Evolutionary conservation across 2,797 vertebrate genomes (phyloP).

Genomic region (Kryptopterus vitreolus): DNA sequence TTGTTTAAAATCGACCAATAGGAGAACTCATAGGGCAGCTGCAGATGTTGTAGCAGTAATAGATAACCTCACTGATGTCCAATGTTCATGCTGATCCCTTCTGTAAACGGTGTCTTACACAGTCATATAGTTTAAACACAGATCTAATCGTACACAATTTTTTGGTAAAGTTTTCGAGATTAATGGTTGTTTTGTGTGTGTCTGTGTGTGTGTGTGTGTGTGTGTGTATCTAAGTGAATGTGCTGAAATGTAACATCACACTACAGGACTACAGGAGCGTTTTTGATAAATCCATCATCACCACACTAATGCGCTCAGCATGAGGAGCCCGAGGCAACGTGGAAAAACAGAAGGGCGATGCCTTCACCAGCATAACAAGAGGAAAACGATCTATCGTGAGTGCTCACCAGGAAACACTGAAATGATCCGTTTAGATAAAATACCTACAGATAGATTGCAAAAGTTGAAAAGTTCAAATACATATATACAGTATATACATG

Average conservation of each 20-base stretch:
- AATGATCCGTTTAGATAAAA: background rate
- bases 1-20: background rate
- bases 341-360: background rate
- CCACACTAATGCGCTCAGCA: conserved; percentile 27
- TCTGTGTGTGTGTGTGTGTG: background rate
- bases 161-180: conserved; percentile 7
- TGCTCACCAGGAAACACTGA: background rate
- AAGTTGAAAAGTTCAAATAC: background rate
- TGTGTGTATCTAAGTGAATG: background rate
- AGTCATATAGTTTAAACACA: background rate
- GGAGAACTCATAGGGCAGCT: background rate
- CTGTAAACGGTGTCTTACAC: too few species aligned
- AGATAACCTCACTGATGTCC: background rate
- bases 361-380: conserved; percentile 14
- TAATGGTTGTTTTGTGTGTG: background rate
- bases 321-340: background rate
- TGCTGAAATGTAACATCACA: conserved; percentile 9
- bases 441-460: background rate
- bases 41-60: background rate
- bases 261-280: conserved; percentile 38
- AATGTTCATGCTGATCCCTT: background rate
- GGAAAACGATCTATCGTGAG: background rate
- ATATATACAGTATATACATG: too few species aligned
- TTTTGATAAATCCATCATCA: conserved; percentile 39
- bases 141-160: background rate